phyloP scores from a whole-genome alignment of 2,113 vertebrate genomes.

The Silurus meridionalis region DNA sequence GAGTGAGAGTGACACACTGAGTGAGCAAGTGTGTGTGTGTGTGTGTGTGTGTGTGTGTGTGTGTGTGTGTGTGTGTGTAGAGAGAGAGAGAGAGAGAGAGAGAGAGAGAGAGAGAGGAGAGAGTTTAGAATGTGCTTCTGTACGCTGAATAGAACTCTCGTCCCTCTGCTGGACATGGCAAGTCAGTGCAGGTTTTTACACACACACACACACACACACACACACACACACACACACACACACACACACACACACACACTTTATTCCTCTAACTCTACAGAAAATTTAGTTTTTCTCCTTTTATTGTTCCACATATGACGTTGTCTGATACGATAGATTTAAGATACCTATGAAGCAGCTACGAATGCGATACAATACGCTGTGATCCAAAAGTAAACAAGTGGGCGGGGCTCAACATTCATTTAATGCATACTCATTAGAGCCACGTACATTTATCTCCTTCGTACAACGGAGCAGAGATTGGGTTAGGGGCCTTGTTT shows the following conservation, averaged over 20 bases:
- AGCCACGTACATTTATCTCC: too few species aligned
- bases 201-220: slow-evolving; percentile 12
- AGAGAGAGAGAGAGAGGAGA: neutral
- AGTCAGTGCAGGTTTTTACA: slow-evolving; percentile 61
- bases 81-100: neutral
- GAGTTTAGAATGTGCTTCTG: neutral
- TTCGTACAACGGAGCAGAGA: too few species aligned
- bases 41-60: slow-evolving; percentile 1
- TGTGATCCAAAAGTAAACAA: neutral
- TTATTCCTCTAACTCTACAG: too few species aligned
- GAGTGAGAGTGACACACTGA: slow-evolving; percentile 1
- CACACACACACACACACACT: slow-evolving; percentile 6
- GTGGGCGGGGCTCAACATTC: neutral
- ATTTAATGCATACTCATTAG: too few species aligned
- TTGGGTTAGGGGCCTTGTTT: too few species aligned
- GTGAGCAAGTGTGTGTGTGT: neutral
- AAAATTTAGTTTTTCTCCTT: neutral
- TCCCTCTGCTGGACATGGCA: slow-evolving; percentile 69
- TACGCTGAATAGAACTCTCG: slow-evolving; percentile 57
- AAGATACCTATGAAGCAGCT: too few species aligned
- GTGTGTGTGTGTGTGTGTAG: neutral
- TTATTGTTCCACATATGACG: neutral
- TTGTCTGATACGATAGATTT: too few species aligned
- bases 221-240: slow-evolving; percentile 21
- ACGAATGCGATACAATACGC: too few species aligned